These are phyloP conservation scores for Grammomys dolichurus DNA, from an alignment of 2,113 vertebrate species.

Conservation along the genomic window DNA sequence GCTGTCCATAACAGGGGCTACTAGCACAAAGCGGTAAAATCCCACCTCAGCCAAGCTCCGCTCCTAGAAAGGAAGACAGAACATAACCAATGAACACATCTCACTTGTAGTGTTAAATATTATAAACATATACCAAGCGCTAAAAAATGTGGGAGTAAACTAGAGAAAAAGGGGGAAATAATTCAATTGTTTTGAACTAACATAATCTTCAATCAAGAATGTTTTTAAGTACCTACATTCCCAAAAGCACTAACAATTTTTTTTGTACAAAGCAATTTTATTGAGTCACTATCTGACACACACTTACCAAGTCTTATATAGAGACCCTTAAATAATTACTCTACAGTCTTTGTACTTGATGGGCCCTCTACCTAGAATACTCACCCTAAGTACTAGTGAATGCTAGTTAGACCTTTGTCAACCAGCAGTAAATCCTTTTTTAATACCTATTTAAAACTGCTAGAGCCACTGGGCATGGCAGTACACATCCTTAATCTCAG, in stretches of 20 bases:
- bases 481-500: background rate
- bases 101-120: background rate
- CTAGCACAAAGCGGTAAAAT: background rate
- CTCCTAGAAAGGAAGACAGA: background rate
- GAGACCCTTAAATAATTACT: background rate
- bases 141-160: background rate
- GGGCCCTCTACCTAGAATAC: background rate
- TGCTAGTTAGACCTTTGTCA: background rate
- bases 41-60: background rate
- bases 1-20: background rate
- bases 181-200: background rate
- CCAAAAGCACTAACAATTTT: background rate
- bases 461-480: background rate
- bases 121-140: background rate
- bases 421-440: background rate
- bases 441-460: background rate
- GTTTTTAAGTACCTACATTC: background rate
- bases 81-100: background rate
- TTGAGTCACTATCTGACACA: background rate
- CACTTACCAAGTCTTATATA: background rate
- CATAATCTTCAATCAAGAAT: background rate
- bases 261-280: background rate
- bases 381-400: background rate
- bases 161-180: background rate
- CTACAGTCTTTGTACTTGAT: background rate